These are phyloP conservation scores for Brenthis daphne DNA, from an alignment of 2,888 invertebrate genomes.

Conservation along the genomic window DNA sequence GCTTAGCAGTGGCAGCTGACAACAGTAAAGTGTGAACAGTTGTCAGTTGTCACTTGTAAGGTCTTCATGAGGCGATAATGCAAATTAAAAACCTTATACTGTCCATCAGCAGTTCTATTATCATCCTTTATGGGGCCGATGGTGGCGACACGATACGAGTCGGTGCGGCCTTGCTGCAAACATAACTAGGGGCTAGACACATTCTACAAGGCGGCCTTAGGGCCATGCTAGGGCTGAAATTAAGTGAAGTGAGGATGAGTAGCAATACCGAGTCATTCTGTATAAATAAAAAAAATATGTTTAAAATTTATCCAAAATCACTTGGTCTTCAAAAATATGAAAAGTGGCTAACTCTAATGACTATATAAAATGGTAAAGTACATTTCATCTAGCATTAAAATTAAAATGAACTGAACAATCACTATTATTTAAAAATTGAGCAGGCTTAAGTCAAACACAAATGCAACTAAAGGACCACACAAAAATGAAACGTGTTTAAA, in stretches of 20 bases:
- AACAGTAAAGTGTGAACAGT: slow-evolving; percentile 14
- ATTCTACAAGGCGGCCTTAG: slow-evolving; percentile 77
- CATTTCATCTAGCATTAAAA: not conserved
- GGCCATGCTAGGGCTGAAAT: slow-evolving; percentile 64
- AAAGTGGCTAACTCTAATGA: slow-evolving; percentile 9
- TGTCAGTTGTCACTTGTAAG: slow-evolving; percentile 40
- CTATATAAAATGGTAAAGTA: slow-evolving; percentile 1
- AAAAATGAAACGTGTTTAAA: slow-evolving; percentile 17
- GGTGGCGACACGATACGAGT: slow-evolving; percentile 98
- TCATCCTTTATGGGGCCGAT: slow-evolving; percentile 95
- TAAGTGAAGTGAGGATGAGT: slow-evolving; percentile 57
- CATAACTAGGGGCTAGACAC: slow-evolving; percentile 82
- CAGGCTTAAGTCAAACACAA: not conserved
- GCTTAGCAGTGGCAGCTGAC: slow-evolving; percentile 39
- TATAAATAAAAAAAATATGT: not conserved
- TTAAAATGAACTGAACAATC: not conserved
- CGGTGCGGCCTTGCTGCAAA: slow-evolving; percentile 95
- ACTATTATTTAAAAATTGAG: not conserved
- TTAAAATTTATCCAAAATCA: slow-evolving; percentile 26
- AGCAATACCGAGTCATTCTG: slow-evolving; percentile 53
- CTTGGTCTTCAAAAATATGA: slow-evolving; percentile 18
- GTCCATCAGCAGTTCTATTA: slow-evolving; percentile 97
- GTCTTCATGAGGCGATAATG: slow-evolving; percentile 62
- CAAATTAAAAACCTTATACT: slow-evolving; percentile 89
- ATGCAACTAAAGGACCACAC: slow-evolving; percentile 7